Base-by-base conservation (phyloP, 2,797 vertebrate genomes). In the Gobio occitaniae region DNA sequence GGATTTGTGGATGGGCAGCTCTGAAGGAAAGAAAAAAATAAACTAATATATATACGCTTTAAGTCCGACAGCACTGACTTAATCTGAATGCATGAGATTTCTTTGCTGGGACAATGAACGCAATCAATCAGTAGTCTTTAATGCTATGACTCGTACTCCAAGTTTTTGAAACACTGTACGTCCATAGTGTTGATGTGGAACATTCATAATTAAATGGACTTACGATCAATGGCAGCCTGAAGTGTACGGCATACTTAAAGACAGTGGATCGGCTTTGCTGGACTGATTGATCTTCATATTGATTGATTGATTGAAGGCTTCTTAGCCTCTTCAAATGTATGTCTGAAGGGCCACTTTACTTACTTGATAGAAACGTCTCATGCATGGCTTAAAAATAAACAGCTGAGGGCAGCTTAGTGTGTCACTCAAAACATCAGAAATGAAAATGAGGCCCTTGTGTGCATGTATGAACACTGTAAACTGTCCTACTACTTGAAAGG, bases 171-270 rank as follows among this genome's bases (percentile, higher is more conserved):
- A 84, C 29, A 84, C 70, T 79, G 71, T 48, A 70, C 48, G 25
- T 63, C 36, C 68, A 74, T 68, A 83, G 74, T 78, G 78, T 86
- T 77, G 68, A 82, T 82, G 44, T 65, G 52, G 10, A 86, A 61
- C 41, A 82, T 84, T 82, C 81, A 87, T 88, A 88, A 88, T 90
- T 84, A 86, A 90, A 84, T 86, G 82, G 63, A 70, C 79, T 87
- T 82, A 38, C 68, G 69, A 86, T 84, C 84, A 85, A 90, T 88
- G 63, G 68, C 38, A 19, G 80, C 70, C 82, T 48, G 86, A 56
- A 71, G 69, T 41, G 29, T 32, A 71, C 8, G 11, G 82, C 69
- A 79, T 86, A 50, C 72, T 86, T 79, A 78, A 78, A 84, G 78
- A 52, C 25, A 32, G 25, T 61, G 54, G 82, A 82, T 78, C 61